These are phyloP conservation scores for Aphis gossypii DNA, from an alignment of 1,140 invertebrate species.

Conservation along the genomic window DNA sequence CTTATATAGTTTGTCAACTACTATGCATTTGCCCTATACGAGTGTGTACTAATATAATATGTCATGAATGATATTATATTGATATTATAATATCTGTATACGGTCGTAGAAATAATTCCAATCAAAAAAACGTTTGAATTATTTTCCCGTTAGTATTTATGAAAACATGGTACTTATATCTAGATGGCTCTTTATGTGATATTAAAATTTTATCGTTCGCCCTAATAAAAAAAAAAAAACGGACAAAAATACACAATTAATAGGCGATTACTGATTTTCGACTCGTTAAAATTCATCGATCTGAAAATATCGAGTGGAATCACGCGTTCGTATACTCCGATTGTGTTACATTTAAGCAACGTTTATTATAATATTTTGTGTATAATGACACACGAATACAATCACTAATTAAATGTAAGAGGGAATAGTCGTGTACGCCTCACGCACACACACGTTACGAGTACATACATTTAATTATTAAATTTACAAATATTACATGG, in stretches of 20 bases:
- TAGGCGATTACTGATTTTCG: neutral
- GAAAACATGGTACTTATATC: neutral
- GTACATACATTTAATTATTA: neutral
- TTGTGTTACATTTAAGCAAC: neutral
- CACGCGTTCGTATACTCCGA: neutral
- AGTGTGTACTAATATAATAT: too few species aligned
- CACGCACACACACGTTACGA: neutral
- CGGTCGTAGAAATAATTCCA: neutral
- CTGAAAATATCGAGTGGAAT: neutral
- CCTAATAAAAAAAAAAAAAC: neutral
- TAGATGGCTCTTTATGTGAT: neutral
- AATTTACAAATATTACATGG: neutral
- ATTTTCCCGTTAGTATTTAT: neutral
- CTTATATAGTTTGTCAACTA: neutral
- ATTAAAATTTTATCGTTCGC: neutral
- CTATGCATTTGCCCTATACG: neutral
- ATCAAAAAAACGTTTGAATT: neutral
- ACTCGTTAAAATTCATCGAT: neutral
- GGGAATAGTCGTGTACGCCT: neutral
- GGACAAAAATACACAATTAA: neutral
- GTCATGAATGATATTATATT: neutral
- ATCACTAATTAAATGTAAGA: neutral
- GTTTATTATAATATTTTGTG: neutral
- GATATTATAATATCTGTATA: neutral
- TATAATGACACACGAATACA: neutral